These are phyloP conservation scores for Magallana nippona DNA, from an alignment of 2,888 invertebrate species.

Conservation along the genomic window DNA sequence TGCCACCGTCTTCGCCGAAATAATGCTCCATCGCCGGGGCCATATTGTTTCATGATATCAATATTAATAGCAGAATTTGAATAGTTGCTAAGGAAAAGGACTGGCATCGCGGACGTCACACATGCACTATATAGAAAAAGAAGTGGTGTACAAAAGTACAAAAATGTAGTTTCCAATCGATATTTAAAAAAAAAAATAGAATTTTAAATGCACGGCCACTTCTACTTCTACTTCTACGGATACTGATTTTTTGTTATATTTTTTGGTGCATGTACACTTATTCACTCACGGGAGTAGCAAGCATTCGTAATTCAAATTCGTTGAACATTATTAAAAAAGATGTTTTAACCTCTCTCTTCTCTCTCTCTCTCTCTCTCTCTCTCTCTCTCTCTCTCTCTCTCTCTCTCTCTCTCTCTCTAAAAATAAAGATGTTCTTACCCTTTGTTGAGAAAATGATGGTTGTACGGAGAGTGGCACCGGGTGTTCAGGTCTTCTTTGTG, in stretches of 20 bases:
- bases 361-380: neutral
- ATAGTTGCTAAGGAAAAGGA: constrained; percentile 6
- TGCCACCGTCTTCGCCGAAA: neutral
- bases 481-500: constrained; percentile 3
- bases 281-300: too few species aligned
- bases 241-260: too few species aligned
- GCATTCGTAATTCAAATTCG: too few species aligned
- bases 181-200: neutral
- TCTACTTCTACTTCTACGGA: too few species aligned
- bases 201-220: too few species aligned
- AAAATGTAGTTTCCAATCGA: neutral
- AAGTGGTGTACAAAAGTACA: neutral
- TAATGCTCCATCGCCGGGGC: constrained; percentile 3
- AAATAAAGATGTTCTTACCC: neutral
- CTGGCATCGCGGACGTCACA: neutral
- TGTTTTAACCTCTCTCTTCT: too few species aligned
- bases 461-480: neutral
- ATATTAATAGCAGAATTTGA: constrained; percentile 19
- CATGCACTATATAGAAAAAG: neutral
- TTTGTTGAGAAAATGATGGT: neutral
- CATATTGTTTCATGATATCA: constrained; percentile 13
- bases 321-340: too few species aligned
- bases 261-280: too few species aligned
- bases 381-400: constrained; percentile 18
- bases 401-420: neutral